phyloP scores from a whole-genome alignment of 2,888 invertebrate genomes.

The Habroteleia sp. region DNA sequence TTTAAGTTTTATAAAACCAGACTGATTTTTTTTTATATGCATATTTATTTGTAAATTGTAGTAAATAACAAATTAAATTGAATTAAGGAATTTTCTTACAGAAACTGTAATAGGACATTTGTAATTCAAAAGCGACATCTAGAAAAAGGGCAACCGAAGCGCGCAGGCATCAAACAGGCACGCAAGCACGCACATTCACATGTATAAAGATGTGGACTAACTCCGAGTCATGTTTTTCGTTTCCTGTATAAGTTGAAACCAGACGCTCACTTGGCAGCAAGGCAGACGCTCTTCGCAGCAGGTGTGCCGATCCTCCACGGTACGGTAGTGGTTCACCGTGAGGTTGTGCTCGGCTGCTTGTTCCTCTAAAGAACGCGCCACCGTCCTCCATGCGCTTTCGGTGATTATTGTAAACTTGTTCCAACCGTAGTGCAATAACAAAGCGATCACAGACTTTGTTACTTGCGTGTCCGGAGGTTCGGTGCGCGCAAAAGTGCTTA shows the following conservation, averaged over 20 bases:
- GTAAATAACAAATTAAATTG: no score
- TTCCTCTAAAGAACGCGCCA: constrained; percentile 89
- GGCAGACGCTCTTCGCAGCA: constrained; percentile 89
- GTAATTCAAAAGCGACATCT: constrained; percentile 15
- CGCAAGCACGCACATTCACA: constrained; percentile 63
- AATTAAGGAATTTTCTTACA: no score
- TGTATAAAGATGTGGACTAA: constrained; percentile 80
- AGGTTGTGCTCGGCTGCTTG: constrained; percentile 90
- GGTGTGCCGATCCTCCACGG: constrained; percentile 87
- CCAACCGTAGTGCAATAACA: constrained; percentile 96
- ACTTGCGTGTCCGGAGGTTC: constrained; percentile 98
- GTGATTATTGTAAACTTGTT: constrained; percentile 94
- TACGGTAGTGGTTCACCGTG: constrained; percentile 90
- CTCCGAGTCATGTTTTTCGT: constrained; percentile 93
- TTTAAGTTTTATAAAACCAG: no score
- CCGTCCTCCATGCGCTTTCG: constrained; percentile 90
- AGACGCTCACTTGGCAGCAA: constrained; percentile 90
- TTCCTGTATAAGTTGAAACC: constrained; percentile 92
- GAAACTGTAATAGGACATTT: no score
- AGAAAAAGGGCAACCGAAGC: constrained; percentile 1
- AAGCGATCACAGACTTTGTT: constrained; percentile 95
- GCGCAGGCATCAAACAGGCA: constrained; percentile 52
- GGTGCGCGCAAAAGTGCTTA: constrained; percentile 95
- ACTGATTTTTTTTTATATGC: no score
- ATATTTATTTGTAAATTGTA: no score